These are phyloP conservation scores for Nibea coibor DNA, from an alignment of 2,113 vertebrate genomes.

Conservation along the genomic window DNA sequence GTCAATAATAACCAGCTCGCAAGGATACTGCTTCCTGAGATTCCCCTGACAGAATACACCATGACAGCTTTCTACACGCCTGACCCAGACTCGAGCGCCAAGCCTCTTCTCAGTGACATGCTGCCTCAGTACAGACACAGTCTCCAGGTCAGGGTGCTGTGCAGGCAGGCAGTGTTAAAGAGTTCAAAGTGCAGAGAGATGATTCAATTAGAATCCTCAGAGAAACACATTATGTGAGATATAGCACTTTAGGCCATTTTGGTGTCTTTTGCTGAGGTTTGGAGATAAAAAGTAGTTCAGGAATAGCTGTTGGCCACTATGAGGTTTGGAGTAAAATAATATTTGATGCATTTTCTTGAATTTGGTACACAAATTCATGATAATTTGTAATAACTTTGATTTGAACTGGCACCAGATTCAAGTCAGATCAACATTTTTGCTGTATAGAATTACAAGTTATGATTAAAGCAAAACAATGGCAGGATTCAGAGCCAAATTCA, in stretches of 20 bases:
- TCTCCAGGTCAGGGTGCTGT: slow-evolving; percentile 47
- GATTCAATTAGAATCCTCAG: neutral
- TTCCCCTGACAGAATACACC: slow-evolving; percentile 37
- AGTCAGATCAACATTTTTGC: too few relatives aligned
- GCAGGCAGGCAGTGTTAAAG: neutral
- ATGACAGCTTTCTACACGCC: slow-evolving; percentile 48
- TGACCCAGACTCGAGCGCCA: neutral
- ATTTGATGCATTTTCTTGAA: too few relatives aligned
- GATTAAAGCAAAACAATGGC: neutral
- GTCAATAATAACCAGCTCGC: slow-evolving; percentile 19
- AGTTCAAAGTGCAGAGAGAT: neutral
- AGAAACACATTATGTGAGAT: neutral
- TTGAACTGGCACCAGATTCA: too few relatives aligned
- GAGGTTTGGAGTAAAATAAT: too few relatives aligned
- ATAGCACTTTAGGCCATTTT: neutral
- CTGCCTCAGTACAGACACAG: slow-evolving; percentile 42
- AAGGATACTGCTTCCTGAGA: slow-evolving; percentile 45
- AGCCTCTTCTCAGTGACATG: slow-evolving; percentile 27
- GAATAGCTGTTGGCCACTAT: too few relatives aligned
- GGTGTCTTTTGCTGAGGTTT: neutral
- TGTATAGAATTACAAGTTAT: neutral
- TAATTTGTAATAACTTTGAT: too few relatives aligned
- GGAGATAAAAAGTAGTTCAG: neutral
- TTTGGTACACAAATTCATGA: too few relatives aligned
- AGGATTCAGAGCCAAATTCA: neutral